These are phyloP conservation scores for Echinops telfairi DNA, from an alignment of 2,113 vertebrate species.

Conservation along the genomic window DNA sequence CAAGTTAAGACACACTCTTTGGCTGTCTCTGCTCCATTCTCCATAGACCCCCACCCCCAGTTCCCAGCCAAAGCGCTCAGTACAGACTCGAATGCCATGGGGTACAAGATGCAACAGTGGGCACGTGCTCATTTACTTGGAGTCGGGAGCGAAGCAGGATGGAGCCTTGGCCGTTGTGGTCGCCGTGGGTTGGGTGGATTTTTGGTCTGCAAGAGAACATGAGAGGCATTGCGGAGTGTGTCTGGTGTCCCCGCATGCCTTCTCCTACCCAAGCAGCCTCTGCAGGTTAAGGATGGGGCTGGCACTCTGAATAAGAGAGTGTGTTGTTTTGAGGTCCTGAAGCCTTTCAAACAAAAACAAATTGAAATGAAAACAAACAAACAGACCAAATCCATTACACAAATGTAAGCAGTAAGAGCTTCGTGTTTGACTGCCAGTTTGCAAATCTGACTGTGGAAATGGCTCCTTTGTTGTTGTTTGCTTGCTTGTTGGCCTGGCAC, in stretches of 20 bases:
- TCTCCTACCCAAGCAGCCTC: not conserved
- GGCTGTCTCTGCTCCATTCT: not conserved
- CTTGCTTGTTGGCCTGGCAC: not conserved
- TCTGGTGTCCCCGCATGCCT: too few relatives aligned
- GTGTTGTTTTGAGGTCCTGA: not conserved
- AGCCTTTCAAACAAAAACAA: not conserved
- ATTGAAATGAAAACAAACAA: not conserved
- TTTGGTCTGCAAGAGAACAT: not conserved
- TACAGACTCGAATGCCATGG: not conserved
- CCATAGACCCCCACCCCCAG: not conserved
- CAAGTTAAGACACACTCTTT: not conserved
- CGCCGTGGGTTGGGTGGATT: fast-evolving
- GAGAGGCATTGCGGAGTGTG: not conserved
- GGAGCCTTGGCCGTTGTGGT: not conserved
- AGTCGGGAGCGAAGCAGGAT: fast-evolving
- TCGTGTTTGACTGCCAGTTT: not conserved
- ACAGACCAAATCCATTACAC: not conserved
- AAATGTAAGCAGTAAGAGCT: not conserved
- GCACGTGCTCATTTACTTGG: constrained; percentile 48
- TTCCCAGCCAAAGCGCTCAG: not conserved
- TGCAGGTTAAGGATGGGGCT: not conserved
- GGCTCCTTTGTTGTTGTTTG: not conserved
- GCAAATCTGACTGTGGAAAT: not conserved
- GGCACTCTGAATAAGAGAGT: not conserved
- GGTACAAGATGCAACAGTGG: not conserved